Percentiles rank a stretch among this genome's conserved stretches.
Conservation (phyloP, 2,113 vertebrate species). For the Bambusicola thoracicus region DNA sequence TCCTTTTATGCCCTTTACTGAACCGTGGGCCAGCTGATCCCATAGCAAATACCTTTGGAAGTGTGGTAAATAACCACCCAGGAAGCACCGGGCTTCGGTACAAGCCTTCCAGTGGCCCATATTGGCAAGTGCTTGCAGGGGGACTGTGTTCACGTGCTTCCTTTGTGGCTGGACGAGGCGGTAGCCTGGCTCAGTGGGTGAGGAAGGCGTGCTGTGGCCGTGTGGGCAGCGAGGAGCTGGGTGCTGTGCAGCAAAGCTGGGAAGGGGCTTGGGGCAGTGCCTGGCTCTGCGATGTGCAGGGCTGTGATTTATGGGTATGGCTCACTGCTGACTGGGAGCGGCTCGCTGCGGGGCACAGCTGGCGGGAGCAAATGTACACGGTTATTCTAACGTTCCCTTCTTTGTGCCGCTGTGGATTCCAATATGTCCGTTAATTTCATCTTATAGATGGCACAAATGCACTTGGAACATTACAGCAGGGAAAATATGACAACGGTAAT, state of each 20-base stretch:
- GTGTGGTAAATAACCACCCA: not conserved
- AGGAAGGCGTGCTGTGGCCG: not conserved
- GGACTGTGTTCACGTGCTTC: not conserved
- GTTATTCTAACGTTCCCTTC: conserved; percentile 19
- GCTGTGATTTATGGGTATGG: not conserved
- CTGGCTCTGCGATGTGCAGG: not conserved
- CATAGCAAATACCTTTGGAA: not conserved
- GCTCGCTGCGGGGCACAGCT: not conserved
- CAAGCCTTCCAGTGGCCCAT: not conserved
- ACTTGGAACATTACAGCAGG: conserved; percentile 57
- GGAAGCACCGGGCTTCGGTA: not conserved
- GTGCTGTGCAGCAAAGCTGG: not conserved
- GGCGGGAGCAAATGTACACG: not conserved
- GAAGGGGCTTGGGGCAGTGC: not conserved
- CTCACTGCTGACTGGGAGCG: not conserved
- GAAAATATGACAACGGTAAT: conserved; percentile 58
- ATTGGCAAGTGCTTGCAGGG: not conserved
- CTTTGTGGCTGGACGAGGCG: not conserved
- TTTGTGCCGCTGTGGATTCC: conserved; percentile 28
- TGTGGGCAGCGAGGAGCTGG: not conserved
- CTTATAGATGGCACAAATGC: conserved; percentile 54
- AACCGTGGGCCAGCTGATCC: not conserved
- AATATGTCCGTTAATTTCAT: conserved; percentile 44
- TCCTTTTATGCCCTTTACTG: not conserved
- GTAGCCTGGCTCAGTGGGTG: not conserved